These are phyloP conservation scores for Acanthisitta chloris DNA, from an alignment of 2,113 vertebrate genomes.

Conservation along the genomic window DNA sequence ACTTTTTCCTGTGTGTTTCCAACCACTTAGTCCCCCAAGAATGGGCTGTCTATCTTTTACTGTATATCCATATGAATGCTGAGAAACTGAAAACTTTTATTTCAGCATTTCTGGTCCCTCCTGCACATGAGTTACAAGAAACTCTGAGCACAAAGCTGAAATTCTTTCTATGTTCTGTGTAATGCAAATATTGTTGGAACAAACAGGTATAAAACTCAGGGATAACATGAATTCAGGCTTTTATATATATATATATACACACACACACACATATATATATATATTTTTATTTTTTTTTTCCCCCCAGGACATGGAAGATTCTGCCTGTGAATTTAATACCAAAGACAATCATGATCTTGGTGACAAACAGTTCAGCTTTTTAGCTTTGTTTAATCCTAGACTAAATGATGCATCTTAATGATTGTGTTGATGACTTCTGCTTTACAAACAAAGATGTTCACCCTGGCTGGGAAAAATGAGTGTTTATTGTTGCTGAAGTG, in stretches of 20 bases:
- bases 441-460: neutral
- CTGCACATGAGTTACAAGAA: neutral
- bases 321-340: slow-evolving; percentile 29
- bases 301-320: neutral
- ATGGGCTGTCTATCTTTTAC: neutral
- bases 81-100: neutral
- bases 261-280: too few species aligned
- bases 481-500: neutral
- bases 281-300: neutral
- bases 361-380: neutral
- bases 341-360: neutral
- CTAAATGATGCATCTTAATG: neutral
- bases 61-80: accelerated
- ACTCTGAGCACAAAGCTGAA: neutral
- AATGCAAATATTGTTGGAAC: neutral
- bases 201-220: neutral
- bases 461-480: neutral
- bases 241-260: neutral
- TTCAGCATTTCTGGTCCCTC: neutral
- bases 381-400: neutral
- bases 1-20: neutral
- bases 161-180: neutral
- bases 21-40: neutral
- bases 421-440: neutral
- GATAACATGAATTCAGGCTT: neutral